Conservation (phyloP, 2,113 vertebrate species). For the Urocolius indicus region DNA sequence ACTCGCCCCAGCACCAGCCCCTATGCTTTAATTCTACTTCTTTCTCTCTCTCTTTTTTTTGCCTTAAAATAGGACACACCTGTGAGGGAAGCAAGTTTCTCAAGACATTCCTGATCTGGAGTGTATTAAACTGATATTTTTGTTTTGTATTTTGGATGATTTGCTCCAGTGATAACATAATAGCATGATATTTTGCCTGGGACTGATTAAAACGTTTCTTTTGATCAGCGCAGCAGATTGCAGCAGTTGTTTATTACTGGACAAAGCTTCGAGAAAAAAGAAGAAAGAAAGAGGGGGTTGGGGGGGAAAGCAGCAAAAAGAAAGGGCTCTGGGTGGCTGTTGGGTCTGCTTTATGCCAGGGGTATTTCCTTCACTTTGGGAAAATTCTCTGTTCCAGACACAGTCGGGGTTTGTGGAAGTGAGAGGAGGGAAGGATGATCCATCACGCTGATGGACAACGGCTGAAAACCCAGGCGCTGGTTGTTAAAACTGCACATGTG, state of each 20-base stretch:
- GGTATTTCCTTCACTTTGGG: not conserved
- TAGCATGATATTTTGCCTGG: slow-evolving; percentile 63
- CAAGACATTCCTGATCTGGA: slow-evolving; percentile 62
- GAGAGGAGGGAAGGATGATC: not conserved
- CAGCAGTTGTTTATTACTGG: slow-evolving; percentile 67
- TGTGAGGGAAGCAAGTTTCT: slow-evolving; percentile 46
- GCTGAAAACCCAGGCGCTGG: not conserved
- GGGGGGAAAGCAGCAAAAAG: not conserved
- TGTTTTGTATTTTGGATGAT: slow-evolving; percentile 70
- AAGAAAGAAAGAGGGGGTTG: rapidly evolving
- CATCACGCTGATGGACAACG: slow-evolving; percentile 4
- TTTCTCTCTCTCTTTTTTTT: not conserved
- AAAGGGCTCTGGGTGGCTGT: not conserved
- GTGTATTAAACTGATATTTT: slow-evolving; percentile 53
- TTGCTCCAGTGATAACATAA: slow-evolving; percentile 67
- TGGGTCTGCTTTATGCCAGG: not conserved
- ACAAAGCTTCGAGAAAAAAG: slow-evolving; percentile 26
- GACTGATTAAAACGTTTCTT: slow-evolving; percentile 71
- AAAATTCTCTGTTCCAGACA: not conserved
- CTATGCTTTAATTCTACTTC: not conserved
- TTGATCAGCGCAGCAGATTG: slow-evolving; percentile 65
- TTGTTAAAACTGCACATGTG: not conserved
- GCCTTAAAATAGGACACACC: slow-evolving; percentile 66
- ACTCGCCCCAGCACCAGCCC: not conserved
- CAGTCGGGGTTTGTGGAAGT: not conserved